Conservation (phyloP, 2,113 vertebrate genomes). For the crab-eating macaque (Macaca fascicularis) region T2T-MFA8v1.1 NC_088386.1:130156001-130156500, state of each 20-base stretch:
- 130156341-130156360: no score
- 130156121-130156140: no score
- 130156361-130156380: no score
- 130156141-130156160: not conserved
- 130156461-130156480: not conserved
- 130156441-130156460: not conserved
- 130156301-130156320: no score
- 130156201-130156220: not conserved
- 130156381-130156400: accelerated
- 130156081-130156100: accelerated
- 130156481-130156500: not conserved
- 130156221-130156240: accelerated
- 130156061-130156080: not conserved
- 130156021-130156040: not conserved
- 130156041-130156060: not conserved
- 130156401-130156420: no score
- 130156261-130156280: accelerated
- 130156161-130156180: no score
- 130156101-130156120: not conserved
- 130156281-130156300: no score
- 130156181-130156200: no score
- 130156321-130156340: no score
- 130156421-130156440: no score
- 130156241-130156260: accelerated
- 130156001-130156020: not conserved